phyloP scores from a whole-genome alignment of 2,797 vertebrate species.

The Telmatherina bonti region DNA sequence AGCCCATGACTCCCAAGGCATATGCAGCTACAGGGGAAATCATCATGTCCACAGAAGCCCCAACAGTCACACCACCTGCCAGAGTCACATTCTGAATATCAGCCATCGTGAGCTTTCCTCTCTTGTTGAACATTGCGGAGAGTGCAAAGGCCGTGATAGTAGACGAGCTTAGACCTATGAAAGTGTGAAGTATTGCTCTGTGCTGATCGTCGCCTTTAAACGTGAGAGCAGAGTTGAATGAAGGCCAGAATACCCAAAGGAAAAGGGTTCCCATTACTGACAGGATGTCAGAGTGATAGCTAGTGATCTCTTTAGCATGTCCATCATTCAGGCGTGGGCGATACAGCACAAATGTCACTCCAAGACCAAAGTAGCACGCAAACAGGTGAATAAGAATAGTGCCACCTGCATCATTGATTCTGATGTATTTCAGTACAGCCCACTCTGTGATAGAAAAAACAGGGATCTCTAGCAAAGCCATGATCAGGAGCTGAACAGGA shows the following conservation, averaged over 20 bases:
- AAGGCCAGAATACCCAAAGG: constrained; percentile 90
- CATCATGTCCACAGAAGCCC: constrained; percentile 83
- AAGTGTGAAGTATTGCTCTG: constrained; percentile 84
- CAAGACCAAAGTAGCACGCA: constrained; percentile 87
- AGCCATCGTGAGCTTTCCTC: constrained; percentile 80
- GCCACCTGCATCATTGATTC: constrained; percentile 83
- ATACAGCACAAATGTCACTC: constrained; percentile 81
- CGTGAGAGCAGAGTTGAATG: constrained; percentile 85
- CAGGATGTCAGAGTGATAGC: constrained; percentile 79
- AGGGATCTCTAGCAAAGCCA: constrained; percentile 82
- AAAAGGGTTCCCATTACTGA: constrained; percentile 83
- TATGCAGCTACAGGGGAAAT: constrained; percentile 78
- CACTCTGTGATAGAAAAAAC: constrained; percentile 82
- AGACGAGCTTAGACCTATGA: constrained; percentile 83
- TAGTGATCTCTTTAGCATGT: constrained; percentile 80
- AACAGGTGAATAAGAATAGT: constrained; percentile 87
- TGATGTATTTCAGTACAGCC: constrained; percentile 77
- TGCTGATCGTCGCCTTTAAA: constrained; percentile 81
- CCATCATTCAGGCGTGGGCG: constrained; percentile 30
- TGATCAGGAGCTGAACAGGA: constrained; percentile 83
- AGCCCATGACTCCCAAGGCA: constrained; percentile 80
- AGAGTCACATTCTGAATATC: constrained; percentile 88
- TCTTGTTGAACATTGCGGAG: constrained; percentile 81
- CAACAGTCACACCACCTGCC: constrained; percentile 84
- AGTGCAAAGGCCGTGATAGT: constrained; percentile 80